These are phyloP conservation scores for Hermaeophaga mercurialis DNA, from an alignment of 2,888 invertebrate genomes.

Conservation along the genomic window DNA sequence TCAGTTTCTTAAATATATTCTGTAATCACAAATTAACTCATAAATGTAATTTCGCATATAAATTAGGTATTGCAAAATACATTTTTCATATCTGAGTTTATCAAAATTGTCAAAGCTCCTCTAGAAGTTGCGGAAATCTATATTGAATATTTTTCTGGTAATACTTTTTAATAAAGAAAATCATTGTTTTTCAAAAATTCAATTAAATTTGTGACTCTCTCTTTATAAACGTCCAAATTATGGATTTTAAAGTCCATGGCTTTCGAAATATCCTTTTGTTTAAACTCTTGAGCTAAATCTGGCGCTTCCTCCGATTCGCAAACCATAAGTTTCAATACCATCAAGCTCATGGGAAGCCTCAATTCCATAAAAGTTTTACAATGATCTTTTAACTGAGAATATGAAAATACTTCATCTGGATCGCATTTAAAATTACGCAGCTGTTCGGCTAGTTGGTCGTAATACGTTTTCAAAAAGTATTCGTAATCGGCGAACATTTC, in stretches of 20 bases:
- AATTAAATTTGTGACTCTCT: slow-evolving; percentile 13
- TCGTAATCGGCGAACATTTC: slow-evolving; percentile 43
- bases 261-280: not conserved
- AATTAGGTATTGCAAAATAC: too few relatives aligned
- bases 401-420: slow-evolving; percentile 42
- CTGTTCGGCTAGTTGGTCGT: slow-evolving; percentile 40
- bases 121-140: too few relatives aligned
- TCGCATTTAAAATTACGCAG: slow-evolving; percentile 40
- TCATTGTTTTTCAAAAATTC: slow-evolving; percentile 12
- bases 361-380: slow-evolving; percentile 16
- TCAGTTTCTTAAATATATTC: too few relatives aligned
- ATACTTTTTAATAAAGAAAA: not conserved
- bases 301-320: slow-evolving; percentile 23
- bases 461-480: slow-evolving; percentile 42
- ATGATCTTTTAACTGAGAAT: slow-evolving; percentile 15
- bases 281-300: not conserved
- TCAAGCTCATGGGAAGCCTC: slow-evolving; percentile 20
- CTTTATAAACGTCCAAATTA: not conserved
- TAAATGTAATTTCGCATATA: too few relatives aligned
- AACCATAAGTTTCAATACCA: slow-evolving; percentile 22
- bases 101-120: too few relatives aligned
- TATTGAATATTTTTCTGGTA: too few relatives aligned
- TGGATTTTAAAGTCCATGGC: not conserved
- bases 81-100: too few relatives aligned
- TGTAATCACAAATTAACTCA: too few relatives aligned